Base-by-base conservation (phyloP, 2,797 vertebrate species). In the Ctenopoma kingsleyae region DNA sequence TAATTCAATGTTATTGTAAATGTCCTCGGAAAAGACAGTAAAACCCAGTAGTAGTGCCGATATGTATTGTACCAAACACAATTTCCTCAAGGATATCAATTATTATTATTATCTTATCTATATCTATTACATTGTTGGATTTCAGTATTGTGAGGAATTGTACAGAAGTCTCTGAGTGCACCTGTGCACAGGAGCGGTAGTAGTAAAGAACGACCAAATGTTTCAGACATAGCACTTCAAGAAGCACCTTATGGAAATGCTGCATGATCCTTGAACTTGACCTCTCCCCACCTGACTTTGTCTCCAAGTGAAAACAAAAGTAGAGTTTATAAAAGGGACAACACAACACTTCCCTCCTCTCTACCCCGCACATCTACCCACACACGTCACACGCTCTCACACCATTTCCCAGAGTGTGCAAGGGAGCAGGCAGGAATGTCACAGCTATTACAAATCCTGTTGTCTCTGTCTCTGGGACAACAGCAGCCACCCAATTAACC, bases 401-500 rank as follows among this genome's bases (percentile, higher is more conserved):
- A 69, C 80, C 58, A 66, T 69, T 41, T 78, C 74, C 78, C 67
- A 75, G 64, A 80, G 80, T 73, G 78, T 67, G 78, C 55, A 74
- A 54, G 55, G 58, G 60, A 87, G 84, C 72, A 78, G 74, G 75
- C 78, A 80, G 81, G 84, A 92, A 92, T 92, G 89, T 90, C 92
- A 91, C 83, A 89, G 87, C 78, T 82, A 85, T 92, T 91, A 89
- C 82, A 91, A 82, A 80, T 85, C 58, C 80, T 85, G 81, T 90
- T 87, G 79, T 86, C 81, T 86, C 76, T 88, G 86, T 91, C 90
- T 90, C 76, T 83, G 85, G 80, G 78, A 87, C 77, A 76, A 81
- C 69, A 84, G 82, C 78, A 90, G 82, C 86, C 78, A 88, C 81
- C 90, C 90, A 94, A 94, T 94, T 94, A 94, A 94, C 94, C 93